Evolutionary conservation across 2,797 vertebrate genomes (phyloP).

Genomic region (Micrastur ruficollis): DNA sequence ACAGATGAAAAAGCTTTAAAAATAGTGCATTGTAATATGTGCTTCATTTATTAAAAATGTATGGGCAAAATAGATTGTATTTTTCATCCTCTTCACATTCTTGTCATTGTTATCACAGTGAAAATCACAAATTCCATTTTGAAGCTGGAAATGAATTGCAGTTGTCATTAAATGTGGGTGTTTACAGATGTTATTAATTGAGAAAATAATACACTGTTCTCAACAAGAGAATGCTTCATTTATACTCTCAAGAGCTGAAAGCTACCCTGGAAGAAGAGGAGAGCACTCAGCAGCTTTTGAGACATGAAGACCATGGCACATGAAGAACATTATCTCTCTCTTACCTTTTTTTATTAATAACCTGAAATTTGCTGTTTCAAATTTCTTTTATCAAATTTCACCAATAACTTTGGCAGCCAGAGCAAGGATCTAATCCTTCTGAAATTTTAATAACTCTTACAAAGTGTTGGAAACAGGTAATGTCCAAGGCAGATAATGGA

Average conservation of each 20-base stretch:
- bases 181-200: slow-evolving; percentile 48
- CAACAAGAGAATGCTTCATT: not conserved
- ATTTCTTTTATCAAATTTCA: not conserved
- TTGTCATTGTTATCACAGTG: not conserved
- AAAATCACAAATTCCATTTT: slow-evolving; percentile 20
- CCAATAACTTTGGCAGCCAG: not conserved
- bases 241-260: slow-evolving; percentile 1
- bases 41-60: slow-evolving; percentile 29
- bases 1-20: slow-evolving; percentile 27
- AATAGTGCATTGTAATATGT: slow-evolving; percentile 4
- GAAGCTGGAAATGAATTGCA: slow-evolving; percentile 32
- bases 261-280: not conserved
- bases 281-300: not conserved
- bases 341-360: not conserved
- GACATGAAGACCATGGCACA: not conserved
- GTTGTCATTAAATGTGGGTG: slow-evolving; percentile 17
- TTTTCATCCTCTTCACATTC: not conserved
- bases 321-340: not conserved
- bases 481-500: not conserved
- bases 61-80: not conserved
- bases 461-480: not conserved
- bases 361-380: not conserved
- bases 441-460: not conserved
- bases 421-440: not conserved
- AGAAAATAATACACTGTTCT: slow-evolving; percentile 17